A percentile compares a stretch with the other conserved stretches of the same genome.
phyloP scores from a whole-genome alignment of 2,113 vertebrate genomes.

The Danio rerio region GRCz12tu NC_133195.1:31301501-31302000 shows the following conservation, averaged over 20 bases:
- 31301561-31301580: conserved; percentile 37
- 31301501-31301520: not conserved
- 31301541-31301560: not conserved
- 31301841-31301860: not conserved
- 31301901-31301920: conserved; percentile 18
- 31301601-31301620: conserved; percentile 14
- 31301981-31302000: not conserved
- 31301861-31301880: conserved; percentile 41
- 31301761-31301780: conserved; percentile 37
- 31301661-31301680: conserved; percentile 50
- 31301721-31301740: conserved; percentile 61
- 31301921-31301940: not conserved
- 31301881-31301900: conserved; percentile 39
- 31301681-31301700: conserved; percentile 28
- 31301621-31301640: conserved; percentile 46
- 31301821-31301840: not conserved
- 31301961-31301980: not conserved
- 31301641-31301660: conserved; percentile 38
- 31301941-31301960: not conserved
- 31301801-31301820: conserved; percentile 42
- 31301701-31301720: conserved; percentile 55
- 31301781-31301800: conserved; percentile 68
- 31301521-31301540: not conserved
- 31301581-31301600: conserved; percentile 31
- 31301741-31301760: conserved; percentile 53